phyloP scores from a whole-genome alignment of 64 coral and sea anemone species.

The Cladopsammia gracilis region DNA sequence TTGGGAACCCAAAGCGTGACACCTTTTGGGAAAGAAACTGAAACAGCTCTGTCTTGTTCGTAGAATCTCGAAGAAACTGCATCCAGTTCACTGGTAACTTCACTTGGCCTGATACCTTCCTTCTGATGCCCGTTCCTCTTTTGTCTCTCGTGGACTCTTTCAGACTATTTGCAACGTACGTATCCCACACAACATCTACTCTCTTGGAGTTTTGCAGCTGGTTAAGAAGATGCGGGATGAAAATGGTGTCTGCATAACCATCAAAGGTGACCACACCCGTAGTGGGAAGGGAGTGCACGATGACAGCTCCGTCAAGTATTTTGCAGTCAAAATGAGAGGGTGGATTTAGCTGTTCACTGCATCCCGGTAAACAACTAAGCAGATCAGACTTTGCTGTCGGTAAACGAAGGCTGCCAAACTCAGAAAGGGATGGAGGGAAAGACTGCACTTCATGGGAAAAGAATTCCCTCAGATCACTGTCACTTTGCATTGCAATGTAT shows the following conservation, averaged over 20 bases:
- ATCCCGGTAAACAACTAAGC: slow-evolving; percentile 5
- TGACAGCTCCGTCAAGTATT: slow-evolving; percentile 41
- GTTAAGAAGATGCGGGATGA: slow-evolving; percentile 26
- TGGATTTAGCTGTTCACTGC: slow-evolving; percentile 1
- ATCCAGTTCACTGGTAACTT: slow-evolving; percentile 17
- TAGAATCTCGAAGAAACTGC: slow-evolving; percentile 19
- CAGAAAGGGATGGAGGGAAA: slow-evolving; percentile 33
- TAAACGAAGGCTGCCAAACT: slow-evolving; percentile 19
- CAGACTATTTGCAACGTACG: background rate
- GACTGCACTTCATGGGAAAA: slow-evolving; percentile 35
- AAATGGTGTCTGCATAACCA: slow-evolving; percentile 32
- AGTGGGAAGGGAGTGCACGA: background rate
- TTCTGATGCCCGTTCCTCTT: background rate
- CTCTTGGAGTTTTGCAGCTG: background rate
- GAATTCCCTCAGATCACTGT: slow-evolving; percentile 19
- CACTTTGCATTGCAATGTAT: background rate
- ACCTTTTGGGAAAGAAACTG: slow-evolving; percentile 17
- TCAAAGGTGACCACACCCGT: slow-evolving; percentile 11
- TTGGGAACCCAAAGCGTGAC: slow-evolving; percentile 5
- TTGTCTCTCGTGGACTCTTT: background rate
- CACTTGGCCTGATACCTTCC: background rate
- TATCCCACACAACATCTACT: background rate
- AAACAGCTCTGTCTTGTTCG: slow-evolving; percentile 27
- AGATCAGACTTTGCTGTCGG: slow-evolving; percentile 37
- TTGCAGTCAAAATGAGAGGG: slow-evolving; percentile 32